Evolutionary conservation across 2,113 vertebrate genomes (phyloP).

Genomic region (Pholis gunnellus): DNA sequence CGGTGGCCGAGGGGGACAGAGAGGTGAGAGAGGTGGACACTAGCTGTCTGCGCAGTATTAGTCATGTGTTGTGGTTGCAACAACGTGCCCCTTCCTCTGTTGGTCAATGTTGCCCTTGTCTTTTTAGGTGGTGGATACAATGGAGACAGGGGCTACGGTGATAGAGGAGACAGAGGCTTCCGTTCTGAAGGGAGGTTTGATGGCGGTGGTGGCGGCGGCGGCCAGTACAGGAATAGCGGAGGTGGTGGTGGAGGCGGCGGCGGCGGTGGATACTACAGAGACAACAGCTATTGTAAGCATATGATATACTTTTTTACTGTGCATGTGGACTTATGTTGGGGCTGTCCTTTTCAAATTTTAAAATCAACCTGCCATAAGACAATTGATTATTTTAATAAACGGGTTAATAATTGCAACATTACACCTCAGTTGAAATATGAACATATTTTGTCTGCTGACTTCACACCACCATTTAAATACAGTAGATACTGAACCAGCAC

Average conservation of each 20-base stretch:
- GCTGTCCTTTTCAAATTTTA: constrained; percentile 44
- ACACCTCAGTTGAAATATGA: neutral
- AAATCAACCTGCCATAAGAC: neutral
- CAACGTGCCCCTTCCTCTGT: neutral
- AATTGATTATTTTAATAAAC: no score
- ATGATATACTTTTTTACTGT: constrained; percentile 14
- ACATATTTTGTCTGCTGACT: neutral
- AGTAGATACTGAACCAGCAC: no score
- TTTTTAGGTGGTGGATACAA: constrained; percentile 78
- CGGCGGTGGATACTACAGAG: constrained; percentile 66
- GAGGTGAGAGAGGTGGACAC: constrained; percentile 84
- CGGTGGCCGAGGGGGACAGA: constrained; percentile 41
- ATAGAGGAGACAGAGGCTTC: constrained; percentile 79
- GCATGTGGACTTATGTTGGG: constrained; percentile 66
- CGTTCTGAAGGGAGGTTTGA: constrained; percentile 76
- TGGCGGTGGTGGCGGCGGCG: constrained; percentile 55
- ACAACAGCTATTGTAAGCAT: constrained; percentile 92
- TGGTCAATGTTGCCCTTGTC: neutral
- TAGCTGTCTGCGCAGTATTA: neutral
- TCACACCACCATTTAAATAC: neutral
- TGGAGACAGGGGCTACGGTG: constrained; percentile 82
- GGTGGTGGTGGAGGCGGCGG: no score
- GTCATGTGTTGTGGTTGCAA: neutral
- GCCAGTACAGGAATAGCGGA: no score
- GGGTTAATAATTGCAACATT: no score